These are phyloP conservation scores for Notiomystis cincta DNA, from an alignment of 2,113 vertebrate species.

Conservation along the genomic window DNA sequence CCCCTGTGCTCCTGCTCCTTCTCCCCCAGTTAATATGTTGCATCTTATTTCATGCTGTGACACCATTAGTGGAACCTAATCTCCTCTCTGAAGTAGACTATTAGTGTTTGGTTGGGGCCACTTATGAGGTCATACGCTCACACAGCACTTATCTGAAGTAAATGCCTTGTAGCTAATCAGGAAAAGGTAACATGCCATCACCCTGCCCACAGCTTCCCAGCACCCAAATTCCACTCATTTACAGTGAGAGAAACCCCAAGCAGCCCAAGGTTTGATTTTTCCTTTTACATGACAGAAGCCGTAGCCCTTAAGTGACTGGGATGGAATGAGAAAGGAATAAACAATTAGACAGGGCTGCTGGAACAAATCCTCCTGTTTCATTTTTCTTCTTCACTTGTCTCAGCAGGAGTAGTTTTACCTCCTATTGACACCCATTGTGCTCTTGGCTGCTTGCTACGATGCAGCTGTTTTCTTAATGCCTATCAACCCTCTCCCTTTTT, in stretches of 20 bases:
- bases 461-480: slow-evolving; percentile 60
- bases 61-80: slow-evolving; percentile 62
- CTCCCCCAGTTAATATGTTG: neutral
- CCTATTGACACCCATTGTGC: slow-evolving; percentile 68
- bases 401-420: slow-evolving; percentile 77
- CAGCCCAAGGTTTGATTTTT: slow-evolving; percentile 1
- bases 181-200: neutral
- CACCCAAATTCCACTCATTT: slow-evolving; percentile 6
- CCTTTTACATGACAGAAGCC: slow-evolving; percentile 55
- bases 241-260: neutral
- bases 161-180: slow-evolving; percentile 55
- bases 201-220: neutral
- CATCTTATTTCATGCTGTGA: slow-evolving; percentile 60
- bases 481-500: slow-evolving; percentile 56
- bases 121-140: slow-evolving; percentile 37
- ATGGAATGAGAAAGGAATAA: slow-evolving; percentile 56
- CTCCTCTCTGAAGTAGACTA: slow-evolving; percentile 45
- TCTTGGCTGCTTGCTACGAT: slow-evolving; percentile 53
- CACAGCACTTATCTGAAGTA: slow-evolving; percentile 55
- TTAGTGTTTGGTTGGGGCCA: slow-evolving; percentile 46
- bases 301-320: slow-evolving; percentile 29
- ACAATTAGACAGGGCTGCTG: slow-evolving; percentile 65
- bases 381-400: slow-evolving; percentile 83
- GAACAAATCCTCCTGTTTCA: slow-evolving; percentile 77
- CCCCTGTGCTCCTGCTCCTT: neutral